phyloP scores from a whole-genome alignment of 2,797 vertebrate species.

The Myotis planiceps region DNA sequence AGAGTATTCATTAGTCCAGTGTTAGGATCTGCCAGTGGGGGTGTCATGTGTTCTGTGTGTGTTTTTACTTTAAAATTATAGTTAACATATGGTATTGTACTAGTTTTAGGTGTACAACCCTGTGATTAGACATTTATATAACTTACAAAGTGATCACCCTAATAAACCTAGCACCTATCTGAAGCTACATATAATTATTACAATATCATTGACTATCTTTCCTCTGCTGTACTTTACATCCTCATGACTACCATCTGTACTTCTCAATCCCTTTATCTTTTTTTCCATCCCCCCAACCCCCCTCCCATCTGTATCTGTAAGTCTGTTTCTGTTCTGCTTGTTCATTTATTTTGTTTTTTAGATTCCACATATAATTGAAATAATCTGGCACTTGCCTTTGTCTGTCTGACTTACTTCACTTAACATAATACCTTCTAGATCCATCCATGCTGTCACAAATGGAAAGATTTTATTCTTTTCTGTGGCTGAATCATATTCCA shows the following conservation, averaged over 20 bases:
- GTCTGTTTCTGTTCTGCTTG: background rate
- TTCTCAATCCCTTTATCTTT: background rate
- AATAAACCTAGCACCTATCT: background rate
- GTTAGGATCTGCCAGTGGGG: background rate
- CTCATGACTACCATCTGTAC: background rate
- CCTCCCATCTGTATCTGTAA: background rate
- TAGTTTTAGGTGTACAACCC: background rate
- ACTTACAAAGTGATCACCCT: background rate
- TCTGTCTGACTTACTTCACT: background rate
- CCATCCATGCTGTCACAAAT: background rate
- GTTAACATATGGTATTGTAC: background rate
- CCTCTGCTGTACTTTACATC: background rate
- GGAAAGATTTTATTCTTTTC: background rate
- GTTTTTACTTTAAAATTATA: background rate
- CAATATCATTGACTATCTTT: background rate
- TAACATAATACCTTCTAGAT: background rate
- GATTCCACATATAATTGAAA: background rate
- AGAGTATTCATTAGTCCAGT: background rate
- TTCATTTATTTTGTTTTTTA: background rate
- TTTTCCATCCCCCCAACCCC: background rate
- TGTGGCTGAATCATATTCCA: background rate
- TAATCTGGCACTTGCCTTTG: background rate
- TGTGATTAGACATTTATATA: background rate
- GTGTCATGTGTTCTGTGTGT: background rate
- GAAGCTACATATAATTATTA: background rate